A percentile compares a stretch with the other conserved stretches of the same genome.
Evolutionary conservation across 2,797 vertebrate genomes (phyloP).

Genomic region (Anguilla obscura): DNA sequence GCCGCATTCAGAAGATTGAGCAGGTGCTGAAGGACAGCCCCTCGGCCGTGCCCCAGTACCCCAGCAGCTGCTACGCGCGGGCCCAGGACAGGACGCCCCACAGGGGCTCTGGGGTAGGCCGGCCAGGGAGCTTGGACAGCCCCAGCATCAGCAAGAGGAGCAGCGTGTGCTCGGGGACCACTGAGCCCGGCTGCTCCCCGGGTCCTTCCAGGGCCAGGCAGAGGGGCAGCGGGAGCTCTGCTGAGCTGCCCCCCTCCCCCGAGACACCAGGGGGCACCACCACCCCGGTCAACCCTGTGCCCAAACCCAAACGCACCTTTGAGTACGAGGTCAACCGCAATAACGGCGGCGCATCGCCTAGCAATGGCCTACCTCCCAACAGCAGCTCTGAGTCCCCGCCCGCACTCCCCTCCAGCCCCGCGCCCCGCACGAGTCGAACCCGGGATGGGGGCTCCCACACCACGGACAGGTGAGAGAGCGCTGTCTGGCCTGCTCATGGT

Average conservation of each 20-base stretch:
- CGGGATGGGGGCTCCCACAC: constrained; percentile 73
- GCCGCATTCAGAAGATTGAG: constrained; percentile 97
- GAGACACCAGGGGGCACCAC: constrained; percentile 63
- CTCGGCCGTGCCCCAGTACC: constrained; percentile 84
- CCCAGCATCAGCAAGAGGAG: constrained; percentile 76
- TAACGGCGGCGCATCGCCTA: constrained; percentile 74
- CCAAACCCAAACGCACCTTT: constrained; percentile 98
- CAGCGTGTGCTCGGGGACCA: constrained; percentile 73
- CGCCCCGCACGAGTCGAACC: constrained; percentile 83
- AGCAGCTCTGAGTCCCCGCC: constrained; percentile 81
- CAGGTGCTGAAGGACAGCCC: constrained; percentile 93
- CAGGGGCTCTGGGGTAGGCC: constrained; percentile 71
- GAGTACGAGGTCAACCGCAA: constrained; percentile 93
- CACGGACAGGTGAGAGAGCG: constrained; percentile 82
- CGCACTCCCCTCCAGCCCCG: constrained; percentile 87
- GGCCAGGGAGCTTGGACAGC: constrained; percentile 75
- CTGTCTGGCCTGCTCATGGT: background rate
- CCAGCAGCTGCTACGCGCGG: constrained; percentile 90
- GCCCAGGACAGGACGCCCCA: constrained; percentile 83
- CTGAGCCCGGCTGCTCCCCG: constrained; percentile 75
- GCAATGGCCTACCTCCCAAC: constrained; percentile 89
- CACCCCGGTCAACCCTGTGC: constrained; percentile 87
- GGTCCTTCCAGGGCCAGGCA: constrained; percentile 73
- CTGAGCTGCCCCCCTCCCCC: constrained; percentile 62
- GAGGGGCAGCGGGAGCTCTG: constrained; percentile 71